A percentile compares a stretch with the other conserved stretches of the same genome.
phyloP scores from a whole-genome alignment of 2,797 vertebrate genomes.

The Smutsia temminckii region DNA sequence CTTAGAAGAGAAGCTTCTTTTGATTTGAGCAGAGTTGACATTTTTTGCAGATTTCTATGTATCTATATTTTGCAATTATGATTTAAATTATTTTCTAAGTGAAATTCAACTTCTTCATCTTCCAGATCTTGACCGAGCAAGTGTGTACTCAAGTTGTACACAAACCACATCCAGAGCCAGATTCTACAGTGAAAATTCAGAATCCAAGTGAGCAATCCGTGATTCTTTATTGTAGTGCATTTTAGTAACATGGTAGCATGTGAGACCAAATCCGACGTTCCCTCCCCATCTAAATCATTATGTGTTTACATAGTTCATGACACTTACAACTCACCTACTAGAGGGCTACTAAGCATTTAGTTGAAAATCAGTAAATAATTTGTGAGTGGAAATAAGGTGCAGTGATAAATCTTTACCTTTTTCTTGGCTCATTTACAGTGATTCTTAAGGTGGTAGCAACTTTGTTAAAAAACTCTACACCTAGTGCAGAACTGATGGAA shows the following conservation, averaged over 20 bases:
- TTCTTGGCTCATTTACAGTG: conserved; percentile 88
- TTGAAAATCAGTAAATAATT: not conserved
- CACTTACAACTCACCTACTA: not conserved
- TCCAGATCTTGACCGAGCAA: conserved; percentile 98
- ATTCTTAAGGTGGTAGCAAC: conserved; percentile 99
- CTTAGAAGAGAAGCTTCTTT: not conserved
- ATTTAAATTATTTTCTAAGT: conserved; percentile 58
- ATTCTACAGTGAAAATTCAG: conserved; percentile 99
- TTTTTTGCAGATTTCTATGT: not conserved
- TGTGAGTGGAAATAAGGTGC: not conserved
- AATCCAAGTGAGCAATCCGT: conserved; percentile 94
- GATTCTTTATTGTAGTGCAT: not conserved
- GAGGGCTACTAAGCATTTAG: not conserved
- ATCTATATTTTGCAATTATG: not conserved
- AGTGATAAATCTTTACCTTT: not conserved
- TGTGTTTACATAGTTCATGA: not conserved
- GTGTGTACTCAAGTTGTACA: conserved; percentile 99
- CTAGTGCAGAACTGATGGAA: conserved; percentile 98
- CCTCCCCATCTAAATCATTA: not conserved
- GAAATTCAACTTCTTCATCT: conserved; percentile 64
- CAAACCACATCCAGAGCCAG: conserved; percentile 98
- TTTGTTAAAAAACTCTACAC: conserved; percentile 95
- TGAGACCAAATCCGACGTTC: not conserved
- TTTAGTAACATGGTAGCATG: not conserved
- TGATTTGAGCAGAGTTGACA: not conserved